A percentile compares a stretch with the other conserved stretches of the same genome.
Evolutionary conservation across 2,888 invertebrate species (phyloP).

Genomic region (Craniophora ligustri): DNA sequence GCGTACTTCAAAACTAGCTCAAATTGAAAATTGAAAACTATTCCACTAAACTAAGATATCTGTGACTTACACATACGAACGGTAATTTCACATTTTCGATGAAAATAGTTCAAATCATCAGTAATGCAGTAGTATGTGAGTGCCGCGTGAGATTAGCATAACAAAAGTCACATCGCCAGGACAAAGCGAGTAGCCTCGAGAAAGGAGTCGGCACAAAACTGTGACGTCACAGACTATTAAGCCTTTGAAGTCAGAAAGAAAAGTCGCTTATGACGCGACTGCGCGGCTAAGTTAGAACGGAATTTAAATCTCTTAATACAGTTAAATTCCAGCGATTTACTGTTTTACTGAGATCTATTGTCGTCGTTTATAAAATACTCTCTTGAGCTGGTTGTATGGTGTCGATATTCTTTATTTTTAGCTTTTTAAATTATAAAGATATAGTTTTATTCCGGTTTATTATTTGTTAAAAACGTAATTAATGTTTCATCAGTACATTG

Average conservation of each 20-base stretch:
- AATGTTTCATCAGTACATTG: too few relatives aligned
- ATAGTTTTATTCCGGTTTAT: background rate
- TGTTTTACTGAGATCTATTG: background rate
- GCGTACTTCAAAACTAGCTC: too few relatives aligned
- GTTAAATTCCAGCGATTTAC: constrained; percentile 10
- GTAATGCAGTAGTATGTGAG: constrained; percentile 4
- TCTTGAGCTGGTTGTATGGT: background rate
- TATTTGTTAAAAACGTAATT: background rate
- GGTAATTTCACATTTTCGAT: background rate
- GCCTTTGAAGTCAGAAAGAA: constrained; percentile 1
- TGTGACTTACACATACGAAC: too few relatives aligned
- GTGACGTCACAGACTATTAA: constrained; percentile 20
- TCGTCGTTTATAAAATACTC: constrained; percentile 5
- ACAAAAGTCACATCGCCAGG: constrained; percentile 40
- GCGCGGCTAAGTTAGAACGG: background rate
- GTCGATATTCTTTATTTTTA: too few relatives aligned
- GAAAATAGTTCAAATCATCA: background rate
- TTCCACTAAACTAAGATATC: too few relatives aligned
- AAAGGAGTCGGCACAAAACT: constrained; percentile 26
- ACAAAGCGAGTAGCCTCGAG: constrained; percentile 28
- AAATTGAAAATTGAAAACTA: too few relatives aligned
- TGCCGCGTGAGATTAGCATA: constrained; percentile 43
- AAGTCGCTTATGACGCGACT: background rate
- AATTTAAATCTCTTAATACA: constrained; percentile 16
- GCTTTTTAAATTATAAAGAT: background rate